A percentile compares a stretch with the other conserved stretches of the same genome.
phyloP scores from a whole-genome alignment of 2,113 vertebrate genomes.

The Oxygymnocypris stewartii region DNA sequence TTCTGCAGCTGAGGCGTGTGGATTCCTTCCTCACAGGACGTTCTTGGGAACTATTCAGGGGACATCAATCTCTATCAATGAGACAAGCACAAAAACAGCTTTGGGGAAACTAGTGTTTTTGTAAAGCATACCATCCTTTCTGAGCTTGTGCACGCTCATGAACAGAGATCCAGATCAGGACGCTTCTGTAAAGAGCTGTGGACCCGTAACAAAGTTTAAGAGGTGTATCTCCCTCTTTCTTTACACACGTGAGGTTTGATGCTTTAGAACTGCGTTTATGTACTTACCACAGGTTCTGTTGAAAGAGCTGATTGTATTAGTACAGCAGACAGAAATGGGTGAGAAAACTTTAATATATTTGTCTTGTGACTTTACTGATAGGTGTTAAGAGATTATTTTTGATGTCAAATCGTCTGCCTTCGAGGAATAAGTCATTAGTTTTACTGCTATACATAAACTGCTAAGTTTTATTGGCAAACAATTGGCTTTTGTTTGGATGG shows the following conservation, averaged over 20 bases:
- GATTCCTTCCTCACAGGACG: constrained; percentile 49
- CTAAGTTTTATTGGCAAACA: constrained; percentile 63
- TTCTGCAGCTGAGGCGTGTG: constrained; percentile 37
- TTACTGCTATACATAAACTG: constrained; percentile 67
- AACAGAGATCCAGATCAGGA: constrained; percentile 38
- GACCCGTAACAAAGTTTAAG: constrained; percentile 35
- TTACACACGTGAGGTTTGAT: constrained; percentile 56
- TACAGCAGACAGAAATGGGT: constrained; percentile 41
- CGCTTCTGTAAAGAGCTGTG: constrained; percentile 34
- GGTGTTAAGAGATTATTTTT: constrained; percentile 31
- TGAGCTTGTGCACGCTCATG: constrained; percentile 27
- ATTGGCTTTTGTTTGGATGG: constrained; percentile 14
- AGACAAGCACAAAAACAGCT: constrained; percentile 48
- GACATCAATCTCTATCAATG: constrained; percentile 51
- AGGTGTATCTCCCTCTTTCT: constrained; percentile 62
- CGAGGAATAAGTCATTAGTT: constrained; percentile 24
- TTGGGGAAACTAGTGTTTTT: constrained; percentile 46
- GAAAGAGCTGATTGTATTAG: constrained; percentile 84
- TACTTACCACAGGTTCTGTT: constrained; percentile 85
- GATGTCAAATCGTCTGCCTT: constrained; percentile 44
- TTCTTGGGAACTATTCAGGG: constrained; percentile 66
- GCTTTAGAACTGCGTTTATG: constrained; percentile 54
- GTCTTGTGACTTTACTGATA: constrained; percentile 42
- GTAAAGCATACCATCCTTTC: constrained; percentile 46
- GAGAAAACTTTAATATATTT: constrained; percentile 56